phyloP scores from a whole-genome alignment of 1,140 invertebrate species.

The Oedothorax gibbosus region DNA sequence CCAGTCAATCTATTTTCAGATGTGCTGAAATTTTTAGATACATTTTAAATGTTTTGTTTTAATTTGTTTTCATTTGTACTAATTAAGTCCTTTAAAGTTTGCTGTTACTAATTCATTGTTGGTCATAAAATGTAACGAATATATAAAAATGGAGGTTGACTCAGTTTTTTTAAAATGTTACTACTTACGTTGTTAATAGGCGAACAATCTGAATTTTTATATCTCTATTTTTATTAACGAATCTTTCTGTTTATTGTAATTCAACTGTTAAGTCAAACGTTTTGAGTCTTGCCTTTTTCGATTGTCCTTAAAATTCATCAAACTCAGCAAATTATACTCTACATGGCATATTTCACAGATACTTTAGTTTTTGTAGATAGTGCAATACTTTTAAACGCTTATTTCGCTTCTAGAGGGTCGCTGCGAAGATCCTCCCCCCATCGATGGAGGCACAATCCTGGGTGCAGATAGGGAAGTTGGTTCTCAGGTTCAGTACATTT shows the following conservation, averaged over 20 bases:
- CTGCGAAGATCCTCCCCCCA: conserved; percentile 17
- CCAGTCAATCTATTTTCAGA: too few species aligned
- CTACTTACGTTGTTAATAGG: too few species aligned
- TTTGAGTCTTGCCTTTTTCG: not conserved
- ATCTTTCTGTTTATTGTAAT: not conserved
- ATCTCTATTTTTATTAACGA: too few species aligned
- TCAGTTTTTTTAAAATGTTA: too few species aligned
- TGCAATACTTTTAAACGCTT: not conserved
- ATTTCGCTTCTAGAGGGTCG: not conserved
- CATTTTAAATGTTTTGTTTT: too few species aligned
- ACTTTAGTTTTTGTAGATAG: not conserved
- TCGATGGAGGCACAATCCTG: not conserved
- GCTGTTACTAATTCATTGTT: too few species aligned
- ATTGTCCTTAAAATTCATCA: not conserved
- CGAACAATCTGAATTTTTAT: too few species aligned
- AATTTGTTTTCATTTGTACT: too few species aligned
- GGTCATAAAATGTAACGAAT: too few species aligned
- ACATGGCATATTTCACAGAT: not conserved
- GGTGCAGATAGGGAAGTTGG: not conserved
- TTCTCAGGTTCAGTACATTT: conserved; percentile 6
- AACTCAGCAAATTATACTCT: not conserved
- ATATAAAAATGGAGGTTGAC: too few species aligned
- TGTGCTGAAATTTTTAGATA: too few species aligned
- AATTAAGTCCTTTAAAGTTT: too few species aligned
- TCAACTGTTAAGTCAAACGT: not conserved